These are phyloP conservation scores for Lagopus muta DNA, from an alignment of 2,113 vertebrate genomes.

Conservation along the genomic window DNA sequence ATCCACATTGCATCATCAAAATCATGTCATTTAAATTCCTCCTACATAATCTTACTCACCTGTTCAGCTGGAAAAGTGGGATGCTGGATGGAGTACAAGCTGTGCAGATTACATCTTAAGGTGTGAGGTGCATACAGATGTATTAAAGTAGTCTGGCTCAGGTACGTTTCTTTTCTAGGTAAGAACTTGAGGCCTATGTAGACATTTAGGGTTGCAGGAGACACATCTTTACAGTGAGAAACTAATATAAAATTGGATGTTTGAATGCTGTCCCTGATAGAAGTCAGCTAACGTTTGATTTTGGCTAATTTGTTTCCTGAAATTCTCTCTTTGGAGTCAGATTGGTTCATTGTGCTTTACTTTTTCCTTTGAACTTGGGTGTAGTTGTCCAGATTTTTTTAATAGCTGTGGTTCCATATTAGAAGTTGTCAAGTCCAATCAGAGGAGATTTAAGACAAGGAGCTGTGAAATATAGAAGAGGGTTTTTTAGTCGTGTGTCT, in stretches of 20 bases:
- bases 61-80: conserved; percentile 23
- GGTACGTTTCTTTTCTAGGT: not conserved
- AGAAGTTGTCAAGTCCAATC: not conserved
- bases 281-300: not conserved
- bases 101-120: not conserved
- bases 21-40: not conserved
- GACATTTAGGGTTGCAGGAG: not conserved
- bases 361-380: not conserved
- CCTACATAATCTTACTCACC: not conserved
- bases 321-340: not conserved
- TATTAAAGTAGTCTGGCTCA: not conserved
- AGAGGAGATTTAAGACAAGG: not conserved
- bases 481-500: not conserved
- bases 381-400: not conserved
- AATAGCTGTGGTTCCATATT: not conserved
- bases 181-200: not conserved
- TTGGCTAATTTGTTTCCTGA: not conserved
- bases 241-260: not conserved
- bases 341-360: not conserved
- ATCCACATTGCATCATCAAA: not conserved
- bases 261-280: not conserved
- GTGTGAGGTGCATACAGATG: not conserved
- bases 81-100: not conserved
- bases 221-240: not conserved
- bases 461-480: not conserved